A percentile compares a stretch with the other conserved stretches of the same genome.
phyloP scores from a whole-genome alignment of 2,888 invertebrate genomes.

The Synergus itoensis region DNA sequence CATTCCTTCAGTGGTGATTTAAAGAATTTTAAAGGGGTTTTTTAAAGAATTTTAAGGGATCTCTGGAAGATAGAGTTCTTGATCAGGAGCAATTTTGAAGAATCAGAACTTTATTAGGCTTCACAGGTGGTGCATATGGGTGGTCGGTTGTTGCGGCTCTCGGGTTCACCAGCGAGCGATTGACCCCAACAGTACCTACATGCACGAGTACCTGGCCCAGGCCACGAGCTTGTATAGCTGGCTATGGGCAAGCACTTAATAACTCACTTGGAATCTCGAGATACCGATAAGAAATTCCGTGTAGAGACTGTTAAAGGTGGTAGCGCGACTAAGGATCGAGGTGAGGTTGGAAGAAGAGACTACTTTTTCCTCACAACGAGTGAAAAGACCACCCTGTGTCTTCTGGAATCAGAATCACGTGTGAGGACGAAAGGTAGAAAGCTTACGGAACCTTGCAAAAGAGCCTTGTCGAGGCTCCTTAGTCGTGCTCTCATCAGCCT shows the following conservation, averaged over 20 bases:
- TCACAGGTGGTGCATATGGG: conserved; percentile 25
- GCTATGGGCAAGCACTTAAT: conserved; percentile 76
- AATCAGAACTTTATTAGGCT: conserved; percentile 42
- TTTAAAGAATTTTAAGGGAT: background rate
- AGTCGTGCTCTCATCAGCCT: conserved; percentile 9
- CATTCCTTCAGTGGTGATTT: background rate
- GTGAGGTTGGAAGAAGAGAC: conserved; percentile 19
- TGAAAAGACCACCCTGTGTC: conserved; percentile 35
- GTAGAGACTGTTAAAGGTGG: conserved; percentile 45
- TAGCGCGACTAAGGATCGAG: conserved; percentile 21
- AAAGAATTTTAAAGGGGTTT: background rate
- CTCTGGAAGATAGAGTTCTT: background rate
- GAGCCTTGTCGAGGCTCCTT: background rate
- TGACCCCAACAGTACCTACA: conserved; percentile 40
- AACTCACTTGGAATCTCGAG: conserved; percentile 64
- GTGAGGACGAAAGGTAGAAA: background rate
- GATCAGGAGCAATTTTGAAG: background rate
- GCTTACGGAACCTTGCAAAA: background rate
- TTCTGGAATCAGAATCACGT: conserved; percentile 16
- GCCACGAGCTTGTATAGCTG: conserved; percentile 66
- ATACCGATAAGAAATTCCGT: conserved; percentile 53
- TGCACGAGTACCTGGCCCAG: conserved; percentile 55
- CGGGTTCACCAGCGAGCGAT: conserved; percentile 38
- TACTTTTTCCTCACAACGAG: conserved; percentile 23
- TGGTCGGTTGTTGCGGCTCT: conserved; percentile 40